Conservation (phyloP, 2,888 invertebrate genomes). For the Neoscelio sp. region DNA sequence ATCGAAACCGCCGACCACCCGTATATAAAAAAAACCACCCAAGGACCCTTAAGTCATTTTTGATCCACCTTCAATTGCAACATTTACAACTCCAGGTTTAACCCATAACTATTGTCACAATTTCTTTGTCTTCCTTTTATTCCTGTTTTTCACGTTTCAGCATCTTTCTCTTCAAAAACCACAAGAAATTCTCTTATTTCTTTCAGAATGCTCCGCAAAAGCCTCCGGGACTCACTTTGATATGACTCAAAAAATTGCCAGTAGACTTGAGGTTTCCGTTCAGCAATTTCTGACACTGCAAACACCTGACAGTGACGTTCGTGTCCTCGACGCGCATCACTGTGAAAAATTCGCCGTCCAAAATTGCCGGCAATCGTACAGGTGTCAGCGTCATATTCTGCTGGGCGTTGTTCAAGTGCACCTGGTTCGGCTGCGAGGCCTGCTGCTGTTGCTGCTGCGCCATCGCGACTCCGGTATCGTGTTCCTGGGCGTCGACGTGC, state of each 20-base stretch:
- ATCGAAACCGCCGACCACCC: too few species aligned
- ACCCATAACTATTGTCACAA: too few species aligned
- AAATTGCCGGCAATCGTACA: constrained; percentile 80
- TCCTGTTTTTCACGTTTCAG: too few species aligned
- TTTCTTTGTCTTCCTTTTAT: too few species aligned
- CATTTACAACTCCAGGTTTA: too few species aligned
- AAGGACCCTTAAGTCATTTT: too few species aligned
- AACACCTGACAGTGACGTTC: constrained; percentile 81
- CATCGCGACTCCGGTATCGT: constrained; percentile 67
- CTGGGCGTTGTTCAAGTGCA: constrained; percentile 75
- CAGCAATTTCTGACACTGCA: constrained; percentile 80
- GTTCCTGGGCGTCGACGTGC: constrained; percentile 73
- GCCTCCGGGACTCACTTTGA: constrained; percentile 75
- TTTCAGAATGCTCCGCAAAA: too few species aligned
- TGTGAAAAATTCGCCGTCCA: constrained; percentile 81
- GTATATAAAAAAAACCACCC: too few species aligned
- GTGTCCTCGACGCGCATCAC: constrained; percentile 81
- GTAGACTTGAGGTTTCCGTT: constrained; percentile 82
- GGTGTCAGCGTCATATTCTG: constrained; percentile 79
- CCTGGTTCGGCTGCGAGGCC: constrained; percentile 71
- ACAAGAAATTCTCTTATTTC: too few species aligned
- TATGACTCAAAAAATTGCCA: constrained; percentile 82
- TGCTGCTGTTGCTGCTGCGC: constrained; percentile 68
- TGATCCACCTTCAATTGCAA: too few species aligned
- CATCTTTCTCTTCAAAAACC: too few species aligned